These are phyloP conservation scores for Acipenser ruthenus DNA, from an alignment of 2,797 vertebrate genomes.

Conservation along the genomic window DNA sequence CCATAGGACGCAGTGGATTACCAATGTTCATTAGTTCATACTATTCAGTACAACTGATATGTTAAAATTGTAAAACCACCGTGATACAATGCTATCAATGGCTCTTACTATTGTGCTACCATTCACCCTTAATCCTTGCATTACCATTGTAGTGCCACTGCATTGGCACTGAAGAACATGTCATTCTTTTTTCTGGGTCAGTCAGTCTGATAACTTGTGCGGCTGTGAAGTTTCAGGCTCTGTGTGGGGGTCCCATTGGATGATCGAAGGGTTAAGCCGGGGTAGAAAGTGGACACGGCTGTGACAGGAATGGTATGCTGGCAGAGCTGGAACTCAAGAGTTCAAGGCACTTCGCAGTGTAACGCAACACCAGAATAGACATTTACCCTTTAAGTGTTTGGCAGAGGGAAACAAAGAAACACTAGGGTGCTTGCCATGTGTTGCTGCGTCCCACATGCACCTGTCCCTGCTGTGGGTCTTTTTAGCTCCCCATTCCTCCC, in stretches of 20 bases:
- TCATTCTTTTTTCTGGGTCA: too few species aligned
- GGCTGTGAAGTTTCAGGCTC: constrained; percentile 28
- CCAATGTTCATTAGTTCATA: too few species aligned
- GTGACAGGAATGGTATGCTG: constrained; percentile 61
- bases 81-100: too few species aligned
- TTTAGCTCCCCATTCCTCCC: constrained; percentile 17
- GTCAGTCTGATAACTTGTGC: neutral
- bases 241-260: constrained; percentile 28
- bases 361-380: constrained; percentile 71
- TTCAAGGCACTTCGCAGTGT: constrained; percentile 64
- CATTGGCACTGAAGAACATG: too few species aligned
- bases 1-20: too few species aligned
- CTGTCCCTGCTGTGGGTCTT: constrained; percentile 49
- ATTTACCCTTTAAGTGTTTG: constrained; percentile 69
- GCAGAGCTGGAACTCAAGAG: constrained; percentile 34
- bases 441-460: constrained; percentile 51
- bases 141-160: too few species aligned
- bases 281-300: constrained; percentile 48
- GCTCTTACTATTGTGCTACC: too few species aligned
- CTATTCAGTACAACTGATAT: too few species aligned
- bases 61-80: too few species aligned
- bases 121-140: too few species aligned
- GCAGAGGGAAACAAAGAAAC: constrained; percentile 58
- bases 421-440: constrained; percentile 49
- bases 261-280: constrained; percentile 47